These are phyloP conservation scores for Acanthurus lineatus DNA, from an alignment of 2,797 vertebrate species.

Conservation along the genomic window DNA sequence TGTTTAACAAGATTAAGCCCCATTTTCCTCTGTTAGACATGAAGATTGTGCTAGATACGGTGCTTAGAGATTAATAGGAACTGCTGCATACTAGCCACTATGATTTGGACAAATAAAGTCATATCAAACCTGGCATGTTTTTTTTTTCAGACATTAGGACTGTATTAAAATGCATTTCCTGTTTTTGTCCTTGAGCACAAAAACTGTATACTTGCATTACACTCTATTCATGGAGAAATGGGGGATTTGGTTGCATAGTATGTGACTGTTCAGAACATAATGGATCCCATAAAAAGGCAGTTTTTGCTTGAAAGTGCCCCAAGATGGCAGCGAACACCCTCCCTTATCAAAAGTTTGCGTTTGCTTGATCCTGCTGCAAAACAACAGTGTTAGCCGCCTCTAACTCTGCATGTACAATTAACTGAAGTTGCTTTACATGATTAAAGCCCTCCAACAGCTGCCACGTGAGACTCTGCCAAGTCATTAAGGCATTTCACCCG, in stretches of 20 bases:
- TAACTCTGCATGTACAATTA: slow-evolving; percentile 42
- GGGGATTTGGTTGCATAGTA: slow-evolving; percentile 4
- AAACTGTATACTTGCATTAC: not conserved
- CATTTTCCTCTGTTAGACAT: slow-evolving; percentile 59
- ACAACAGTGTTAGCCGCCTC: slow-evolving; percentile 24
- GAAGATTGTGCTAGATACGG: slow-evolving; percentile 67
- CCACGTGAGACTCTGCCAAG: slow-evolving; percentile 61
- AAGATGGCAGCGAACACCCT: not conserved
- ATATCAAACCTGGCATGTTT: slow-evolving; percentile 24
- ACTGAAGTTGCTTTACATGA: slow-evolving; percentile 47
- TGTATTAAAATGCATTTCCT: not conserved
- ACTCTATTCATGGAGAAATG: slow-evolving; percentile 13
- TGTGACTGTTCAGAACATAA: slow-evolving; percentile 4
- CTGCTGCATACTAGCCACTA: slow-evolving; percentile 21
- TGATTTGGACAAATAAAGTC: slow-evolving; percentile 32
- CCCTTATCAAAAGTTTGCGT: slow-evolving; percentile 1
- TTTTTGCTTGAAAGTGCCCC: slow-evolving; percentile 5
- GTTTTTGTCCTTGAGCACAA: too few relatives aligned
- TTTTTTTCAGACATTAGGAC: not conserved
- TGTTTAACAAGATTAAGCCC: slow-evolving; percentile 80
- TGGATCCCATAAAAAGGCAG: not conserved
- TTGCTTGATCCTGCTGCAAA: slow-evolving; percentile 23
- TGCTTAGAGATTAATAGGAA: slow-evolving; percentile 51
- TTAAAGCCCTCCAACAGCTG: slow-evolving; percentile 60
- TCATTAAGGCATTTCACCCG: slow-evolving; percentile 58